Base-by-base conservation (phyloP, 2,113 vertebrate genomes). In the Sylvia atricapilla region DNA sequence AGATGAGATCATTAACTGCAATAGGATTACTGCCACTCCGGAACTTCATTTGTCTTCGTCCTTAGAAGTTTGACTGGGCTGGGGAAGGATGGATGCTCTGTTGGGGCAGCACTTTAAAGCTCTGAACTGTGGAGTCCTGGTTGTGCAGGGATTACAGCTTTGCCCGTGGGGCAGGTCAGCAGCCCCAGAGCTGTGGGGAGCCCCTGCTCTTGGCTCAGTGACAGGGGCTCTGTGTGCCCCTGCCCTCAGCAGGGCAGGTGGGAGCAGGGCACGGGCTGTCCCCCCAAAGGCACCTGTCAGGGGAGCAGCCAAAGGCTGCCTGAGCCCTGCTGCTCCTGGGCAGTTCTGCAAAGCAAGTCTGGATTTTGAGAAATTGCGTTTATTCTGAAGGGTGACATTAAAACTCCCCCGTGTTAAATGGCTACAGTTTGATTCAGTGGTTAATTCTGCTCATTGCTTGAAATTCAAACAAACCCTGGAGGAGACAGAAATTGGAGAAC, bases 121-220 rank as follows among this genome's bases (percentile, higher is more conserved):
- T 77, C 67, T 30, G 3, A 41, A 28, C 52, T 46, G 39, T 5
- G 7, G 6, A 62, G 30, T 15, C 25, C 21, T 46, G 30, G 13
- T 2, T 46, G 44, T 6, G 5, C 39, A 28, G 66, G 41, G 13
- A 62, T 50, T 13, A 1, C 1, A 5, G 1, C 21, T 63, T 2
- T n/a, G 67, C 33, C 28, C 5, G 2, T 2, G 9, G 31, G 49
- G 52, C 21, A 52, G 47, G 24, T 7, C 20, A 41, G 47, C 25
- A 46, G 19, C 3, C 3, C 7, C 18, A 5, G 33, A 7, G 37
- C 53, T 66, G 87, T 1, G 7, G 66, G 44, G 8, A 69, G 50
- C 8, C 19, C 3, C 3, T 11, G 47, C 2, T 18, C 43, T 2
- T 11, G 47, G 6, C 13, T 3, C 9, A 7, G 0, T 13, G 62